Conservation (phyloP, 2,797 vertebrate genomes). For the Myotis findleyi region DNA sequence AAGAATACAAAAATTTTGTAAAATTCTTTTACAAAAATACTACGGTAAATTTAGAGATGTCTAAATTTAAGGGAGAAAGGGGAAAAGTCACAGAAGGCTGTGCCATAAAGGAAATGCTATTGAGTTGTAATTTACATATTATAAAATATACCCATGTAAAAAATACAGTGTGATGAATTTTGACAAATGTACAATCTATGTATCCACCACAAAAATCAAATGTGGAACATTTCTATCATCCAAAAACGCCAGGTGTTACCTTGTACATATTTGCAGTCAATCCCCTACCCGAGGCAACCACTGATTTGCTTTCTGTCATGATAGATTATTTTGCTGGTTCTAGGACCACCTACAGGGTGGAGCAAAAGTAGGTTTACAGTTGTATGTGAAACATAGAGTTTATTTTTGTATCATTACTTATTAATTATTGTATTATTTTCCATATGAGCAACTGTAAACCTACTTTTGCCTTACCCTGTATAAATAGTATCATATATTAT, state of each 20-base stretch:
- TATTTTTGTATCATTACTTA: background rate
- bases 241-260: background rate
- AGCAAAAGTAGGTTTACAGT: background rate
- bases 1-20: too few relatives aligned
- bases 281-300: background rate
- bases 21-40: background rate
- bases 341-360: background rate
- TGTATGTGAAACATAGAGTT: background rate
- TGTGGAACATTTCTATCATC: constrained; percentile 7
- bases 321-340: background rate
- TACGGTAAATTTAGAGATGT: background rate
- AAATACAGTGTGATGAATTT: constrained; percentile 1
- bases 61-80: constrained; percentile 24
- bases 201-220: constrained; percentile 46
- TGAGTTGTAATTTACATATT: constrained; percentile 10
- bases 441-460: background rate
- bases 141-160: constrained; percentile 36
- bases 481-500: background rate
- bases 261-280: background rate
- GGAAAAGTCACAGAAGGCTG: background rate
- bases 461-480: background rate
- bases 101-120: background rate
- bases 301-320: constrained; percentile 6
- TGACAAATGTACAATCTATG: constrained; percentile 24
- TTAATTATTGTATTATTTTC: background rate